Percentiles rank a stretch among this genome's conserved stretches.
These are phyloP conservation scores for Protonemura montana DNA, from an alignment of 2,888 invertebrate genomes.

Conservation along the genomic window DNA sequence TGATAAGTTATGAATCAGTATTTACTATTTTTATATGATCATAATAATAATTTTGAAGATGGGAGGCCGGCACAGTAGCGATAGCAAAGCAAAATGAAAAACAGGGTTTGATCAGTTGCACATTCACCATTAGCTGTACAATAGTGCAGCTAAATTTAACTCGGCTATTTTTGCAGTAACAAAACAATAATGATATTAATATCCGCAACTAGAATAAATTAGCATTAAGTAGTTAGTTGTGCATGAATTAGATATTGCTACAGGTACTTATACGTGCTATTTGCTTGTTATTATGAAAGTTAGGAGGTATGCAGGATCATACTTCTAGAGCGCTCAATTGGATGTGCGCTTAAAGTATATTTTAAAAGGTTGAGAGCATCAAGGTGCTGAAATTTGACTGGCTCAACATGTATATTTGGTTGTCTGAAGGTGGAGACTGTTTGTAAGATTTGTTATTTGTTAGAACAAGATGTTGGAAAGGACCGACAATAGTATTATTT, in stretches of 20 bases:
- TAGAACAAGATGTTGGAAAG: background rate
- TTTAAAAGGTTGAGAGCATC: background rate
- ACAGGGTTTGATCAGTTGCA: background rate
- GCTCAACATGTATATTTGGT: background rate
- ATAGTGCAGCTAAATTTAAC: background rate
- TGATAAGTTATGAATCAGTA: slow-evolving; percentile 7
- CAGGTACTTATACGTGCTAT: too few species aligned
- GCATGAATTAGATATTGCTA: background rate
- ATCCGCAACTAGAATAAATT: background rate
- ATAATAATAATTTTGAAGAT: background rate
- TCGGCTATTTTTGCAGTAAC: background rate
- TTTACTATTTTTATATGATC: background rate
- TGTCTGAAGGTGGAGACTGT: background rate
- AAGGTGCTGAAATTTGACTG: background rate
- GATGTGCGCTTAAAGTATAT: background rate
- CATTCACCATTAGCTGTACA: background rate
- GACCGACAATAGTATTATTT: background rate
- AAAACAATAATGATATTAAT: background rate
- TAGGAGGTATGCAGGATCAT: background rate
- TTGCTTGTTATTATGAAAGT: background rate
- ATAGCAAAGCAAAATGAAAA: background rate
- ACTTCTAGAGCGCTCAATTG: background rate
- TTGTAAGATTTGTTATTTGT: background rate
- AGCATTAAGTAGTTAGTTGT: background rate
- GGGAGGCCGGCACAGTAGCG: background rate